Evolutionary conservation across 2,888 invertebrate genomes (phyloP), one percentile per base, ranked within the genome.

Genomic region (Aproaerema taeniolella): DNA sequence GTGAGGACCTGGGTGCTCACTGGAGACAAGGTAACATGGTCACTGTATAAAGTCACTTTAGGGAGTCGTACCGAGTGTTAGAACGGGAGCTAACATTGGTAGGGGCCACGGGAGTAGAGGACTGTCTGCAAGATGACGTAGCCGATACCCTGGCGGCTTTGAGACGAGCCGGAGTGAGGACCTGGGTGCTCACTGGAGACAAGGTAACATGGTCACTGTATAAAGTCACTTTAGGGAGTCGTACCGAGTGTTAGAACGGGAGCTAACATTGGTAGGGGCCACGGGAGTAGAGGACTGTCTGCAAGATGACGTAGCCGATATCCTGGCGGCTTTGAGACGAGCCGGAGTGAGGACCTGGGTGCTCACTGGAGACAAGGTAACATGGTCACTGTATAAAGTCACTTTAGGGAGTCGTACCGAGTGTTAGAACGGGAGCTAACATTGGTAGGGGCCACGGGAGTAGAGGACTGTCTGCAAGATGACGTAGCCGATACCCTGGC

Each of bases 161-260:
- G 28, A 87, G 93, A 36, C 87, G 90, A 11, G 97, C 97, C 7
- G 95, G 95, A 0, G 91, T 97, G 38, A 93, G 92, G 74, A 93
- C 95, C 31, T 97, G 97, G 97, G 93, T 97, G 52, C 85, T 97
- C 16, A 97, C 97, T 0, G 97, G 97, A 0, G 97, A 97, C 60
- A 97, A 97, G 81, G 89, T 92, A n/a, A n/a, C n/a, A n/a, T n/a
- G n/a, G n/a, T n/a, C 2, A 2, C 5, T n/a, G n/a, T n/a, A n/a
- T n/a, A n/a, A n/a, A 14, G 9, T 4, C 5, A 2, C 9, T 32
- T 32, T 14, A n/a, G n/a, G n/a, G n/a, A n/a, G n/a, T n/a, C n/a
- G 45, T 85, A 71, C 55, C 49, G 70, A 1, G 58, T 61, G 7
- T 39, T 87, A 41, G 87, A 87, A 49, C 53, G 55, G 38, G 88